Percentiles rank a stretch among this genome's conserved stretches.
Conservation (phyloP, 2,888 invertebrate genomes). For the Drosophila multiciliata region DNA sequence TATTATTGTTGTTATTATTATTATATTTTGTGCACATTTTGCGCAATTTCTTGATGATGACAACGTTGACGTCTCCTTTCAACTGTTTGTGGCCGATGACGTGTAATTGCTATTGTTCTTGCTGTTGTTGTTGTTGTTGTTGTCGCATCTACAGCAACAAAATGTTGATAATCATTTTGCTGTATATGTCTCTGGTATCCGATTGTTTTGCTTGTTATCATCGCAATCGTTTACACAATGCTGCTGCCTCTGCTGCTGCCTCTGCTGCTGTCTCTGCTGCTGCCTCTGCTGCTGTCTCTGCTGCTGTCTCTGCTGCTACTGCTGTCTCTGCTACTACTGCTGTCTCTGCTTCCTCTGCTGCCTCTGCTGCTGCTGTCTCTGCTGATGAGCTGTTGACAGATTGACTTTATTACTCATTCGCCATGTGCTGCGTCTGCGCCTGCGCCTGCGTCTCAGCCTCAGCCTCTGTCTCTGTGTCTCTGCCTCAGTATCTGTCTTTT, state of each 20-base stretch:
- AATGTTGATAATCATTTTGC: slow-evolving; percentile 37
- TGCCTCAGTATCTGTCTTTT: slow-evolving; percentile 19
- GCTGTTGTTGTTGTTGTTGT: background rate
- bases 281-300: background rate
- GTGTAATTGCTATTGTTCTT: slow-evolving; percentile 25
- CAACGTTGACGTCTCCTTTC: slow-evolving; percentile 37
- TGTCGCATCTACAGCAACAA: slow-evolving; percentile 12
- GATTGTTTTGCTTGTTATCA: slow-evolving; percentile 51
- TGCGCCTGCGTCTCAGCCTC: background rate
- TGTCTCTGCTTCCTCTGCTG: background rate
- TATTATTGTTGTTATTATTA: slow-evolving; percentile 38
- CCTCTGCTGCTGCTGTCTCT: background rate
- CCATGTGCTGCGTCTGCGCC: slow-evolving; percentile 41
- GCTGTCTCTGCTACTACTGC: background rate
- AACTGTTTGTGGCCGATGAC: slow-evolving; percentile 29
- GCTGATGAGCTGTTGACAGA: slow-evolving; percentile 47
- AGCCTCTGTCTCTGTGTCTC: slow-evolving; percentile 1
- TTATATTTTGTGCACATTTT: slow-evolving; percentile 45
- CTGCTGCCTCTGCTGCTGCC: background rate
- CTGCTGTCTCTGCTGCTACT: background rate
- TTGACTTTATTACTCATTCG: slow-evolving; percentile 79
- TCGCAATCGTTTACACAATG: slow-evolving; percentile 55
- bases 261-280: rapidly evolving
- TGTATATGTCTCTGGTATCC: slow-evolving; percentile 18
- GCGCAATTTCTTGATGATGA: slow-evolving; percentile 47